Base-by-base conservation (phyloP, 2,113 vertebrate species). In the Alligator sinensis region DNA sequence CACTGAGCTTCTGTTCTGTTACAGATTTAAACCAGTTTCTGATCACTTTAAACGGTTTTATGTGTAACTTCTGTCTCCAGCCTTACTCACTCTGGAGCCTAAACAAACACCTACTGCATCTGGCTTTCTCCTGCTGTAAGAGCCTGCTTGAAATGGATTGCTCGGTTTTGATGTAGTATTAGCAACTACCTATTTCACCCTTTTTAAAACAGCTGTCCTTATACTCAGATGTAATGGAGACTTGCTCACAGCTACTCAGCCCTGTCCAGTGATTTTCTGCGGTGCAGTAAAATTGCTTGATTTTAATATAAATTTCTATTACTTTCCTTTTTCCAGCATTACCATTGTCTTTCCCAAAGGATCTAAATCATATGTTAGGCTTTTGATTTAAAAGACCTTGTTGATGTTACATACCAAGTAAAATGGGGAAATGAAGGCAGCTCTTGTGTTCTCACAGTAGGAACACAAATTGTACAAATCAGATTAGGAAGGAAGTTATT, bases 311-410 rank as follows among this genome's bases (percentile, higher is more conserved):
- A 70, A 91, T 96, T 87, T 79, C 5, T 5, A 64, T n/a, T 88
- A 74, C 76, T 0, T 81, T 96, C 58, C 27, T 84, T 89, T 79
- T 62, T 86, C 92, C 90, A 82, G 77, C 57, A 15, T 95, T 95
- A 87, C 85, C 60, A 79, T 95, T 96, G 94, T 76, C 87, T 62
- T 97, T 96, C 34, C 58, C 76, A 1, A 82, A 93, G 77, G 91
- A 66, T 93, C 80, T 89, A 96, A 96, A 96, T 96, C 24, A 89
- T 78, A 89, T 0, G 3, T 88, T 89, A 38, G 68, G 88, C 81
- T 94, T 85, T 93, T 81, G 80, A 84, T 95, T 96, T 94, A 75
- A 80, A 96, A 95, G 94, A 82, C 92, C 80, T 68, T 90, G 16
- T 86, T 85, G 83, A 14, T 92, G 91, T 92, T 77, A 89, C 85